Conservation (phyloP, 64 coral and sea anemone species). For the Porites lutea region DNA sequence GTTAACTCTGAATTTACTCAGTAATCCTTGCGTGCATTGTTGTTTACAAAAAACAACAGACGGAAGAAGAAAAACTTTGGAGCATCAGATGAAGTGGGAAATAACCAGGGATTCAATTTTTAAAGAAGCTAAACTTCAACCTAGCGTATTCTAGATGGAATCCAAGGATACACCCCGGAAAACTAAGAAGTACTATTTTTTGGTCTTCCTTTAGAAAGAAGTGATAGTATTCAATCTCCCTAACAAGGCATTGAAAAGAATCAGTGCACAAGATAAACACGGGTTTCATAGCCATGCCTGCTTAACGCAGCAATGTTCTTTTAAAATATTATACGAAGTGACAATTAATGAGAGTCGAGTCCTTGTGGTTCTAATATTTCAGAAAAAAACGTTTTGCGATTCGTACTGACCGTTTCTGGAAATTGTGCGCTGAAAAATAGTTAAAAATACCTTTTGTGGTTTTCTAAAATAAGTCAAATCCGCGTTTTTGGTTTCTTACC, state of each 20-base stretch:
- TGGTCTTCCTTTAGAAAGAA: too few species aligned
- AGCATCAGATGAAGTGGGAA: background rate
- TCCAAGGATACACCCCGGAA: too few species aligned
- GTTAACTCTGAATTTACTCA: too few species aligned
- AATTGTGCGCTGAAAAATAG: background rate
- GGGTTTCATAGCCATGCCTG: too few species aligned
- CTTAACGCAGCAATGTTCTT: too few species aligned
- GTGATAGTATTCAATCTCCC: too few species aligned
- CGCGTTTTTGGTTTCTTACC: background rate
- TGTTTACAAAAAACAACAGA: background rate
- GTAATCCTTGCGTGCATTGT: background rate
- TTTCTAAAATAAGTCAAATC: background rate
- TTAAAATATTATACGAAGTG: too few species aligned
- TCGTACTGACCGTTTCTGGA: background rate
- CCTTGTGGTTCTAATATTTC: background rate
- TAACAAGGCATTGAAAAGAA: too few species aligned
- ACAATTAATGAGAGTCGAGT: too few species aligned
- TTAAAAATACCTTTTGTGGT: slow-evolving; percentile 26
- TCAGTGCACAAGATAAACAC: too few species aligned
- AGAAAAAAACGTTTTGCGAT: background rate
- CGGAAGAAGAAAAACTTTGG: background rate
- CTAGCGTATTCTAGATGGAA: too few species aligned
- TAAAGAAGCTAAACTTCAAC: background rate
- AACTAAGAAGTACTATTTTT: too few species aligned
- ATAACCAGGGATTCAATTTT: background rate